Conservation (phyloP, 2,888 invertebrate species). For the Rapana venosa region DNA sequence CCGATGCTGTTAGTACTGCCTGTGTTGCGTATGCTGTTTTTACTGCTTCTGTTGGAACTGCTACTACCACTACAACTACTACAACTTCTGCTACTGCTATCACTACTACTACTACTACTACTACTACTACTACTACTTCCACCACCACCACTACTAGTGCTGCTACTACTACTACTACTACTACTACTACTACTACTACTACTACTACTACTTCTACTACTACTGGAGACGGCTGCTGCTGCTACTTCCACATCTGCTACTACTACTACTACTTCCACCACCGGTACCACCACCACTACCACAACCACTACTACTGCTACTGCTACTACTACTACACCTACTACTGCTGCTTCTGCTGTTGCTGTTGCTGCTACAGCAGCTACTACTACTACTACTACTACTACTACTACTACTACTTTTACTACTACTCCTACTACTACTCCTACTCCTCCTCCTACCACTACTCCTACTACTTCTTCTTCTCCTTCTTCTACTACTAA, state of each 20-base stretch:
- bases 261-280: neutral
- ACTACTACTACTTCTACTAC: slow-evolving; percentile 18
- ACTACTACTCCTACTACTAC: neutral
- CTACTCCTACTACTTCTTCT: neutral
- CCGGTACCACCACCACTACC: neutral
- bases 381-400: neutral
- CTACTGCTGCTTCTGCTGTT: neutral
- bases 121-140: neutral
- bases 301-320: neutral
- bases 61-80: neutral
- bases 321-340: neutral
- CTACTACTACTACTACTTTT: slow-evolving; percentile 26
- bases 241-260: too few species aligned
- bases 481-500: neutral
- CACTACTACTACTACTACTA: slow-evolving; percentile 15
- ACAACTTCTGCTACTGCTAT: neutral
- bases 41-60: neutral
- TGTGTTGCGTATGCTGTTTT: neutral
- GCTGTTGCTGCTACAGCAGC: neutral
- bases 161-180: neutral
- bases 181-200: neutral
- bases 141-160: neutral
- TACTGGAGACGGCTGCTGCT: neutral
- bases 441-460: neutral
- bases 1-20: neutral